A percentile compares a stretch with the other conserved stretches of the same genome.
phyloP scores from a whole-genome alignment of 2,888 invertebrate species.

The Ormyrus nitidulus region DNA sequence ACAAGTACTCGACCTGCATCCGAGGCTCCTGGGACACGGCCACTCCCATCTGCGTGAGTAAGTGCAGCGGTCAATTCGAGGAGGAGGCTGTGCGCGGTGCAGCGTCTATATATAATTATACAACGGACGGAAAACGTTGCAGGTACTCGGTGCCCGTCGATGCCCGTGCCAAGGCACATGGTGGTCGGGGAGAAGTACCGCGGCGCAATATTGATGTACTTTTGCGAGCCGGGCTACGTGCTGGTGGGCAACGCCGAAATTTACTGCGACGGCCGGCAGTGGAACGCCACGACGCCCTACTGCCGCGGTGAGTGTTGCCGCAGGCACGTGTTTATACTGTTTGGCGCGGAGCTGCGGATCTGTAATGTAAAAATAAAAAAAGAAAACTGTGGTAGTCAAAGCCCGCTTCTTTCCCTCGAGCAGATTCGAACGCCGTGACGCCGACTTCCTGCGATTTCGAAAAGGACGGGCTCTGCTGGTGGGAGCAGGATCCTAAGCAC shows the following conservation, averaged over 20 bases:
- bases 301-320: conserved; percentile 79
- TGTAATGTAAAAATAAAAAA: conserved; percentile 6
- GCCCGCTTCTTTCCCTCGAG: no score
- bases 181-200: conserved; percentile 76
- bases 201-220: conserved; percentile 80
- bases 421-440: conserved; percentile 73
- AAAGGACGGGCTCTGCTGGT: conserved; percentile 83
- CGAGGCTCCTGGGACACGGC: conserved; percentile 84
- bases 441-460: conserved; percentile 83
- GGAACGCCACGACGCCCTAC: conserved; percentile 83
- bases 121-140: conserved; percentile 56
- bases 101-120: no score
- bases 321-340: no score
- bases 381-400: neutral
- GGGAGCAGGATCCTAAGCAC: conserved; percentile 83
- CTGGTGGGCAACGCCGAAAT: conserved; percentile 79
- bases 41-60: conserved; percentile 85
- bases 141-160: conserved; percentile 80
- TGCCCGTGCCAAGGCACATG: conserved; percentile 77
- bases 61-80: conserved; percentile 69
- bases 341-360: neutral
- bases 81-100: no score
- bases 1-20: conserved; percentile 83
- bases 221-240: conserved; percentile 81
- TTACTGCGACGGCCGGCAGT: conserved; percentile 84